Conservation (phyloP, 2,888 invertebrate genomes). For the Leucania comma region DNA sequence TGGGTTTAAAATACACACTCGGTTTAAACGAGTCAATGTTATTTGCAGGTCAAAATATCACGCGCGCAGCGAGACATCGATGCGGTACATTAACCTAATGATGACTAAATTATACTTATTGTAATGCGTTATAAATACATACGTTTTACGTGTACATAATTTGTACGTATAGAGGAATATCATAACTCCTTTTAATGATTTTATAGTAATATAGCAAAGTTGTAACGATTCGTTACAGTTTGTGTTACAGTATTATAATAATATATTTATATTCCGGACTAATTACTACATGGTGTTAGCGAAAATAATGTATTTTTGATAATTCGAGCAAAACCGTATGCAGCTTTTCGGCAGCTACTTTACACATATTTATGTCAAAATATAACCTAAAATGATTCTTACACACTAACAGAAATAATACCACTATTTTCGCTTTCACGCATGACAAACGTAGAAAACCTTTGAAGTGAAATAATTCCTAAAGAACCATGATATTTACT, state of each 20-base stretch:
- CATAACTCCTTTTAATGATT: conserved; percentile 47
- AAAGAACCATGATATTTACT: conserved; percentile 27
- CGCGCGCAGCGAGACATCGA: conserved; percentile 98
- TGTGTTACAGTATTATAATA: conserved; percentile 72
- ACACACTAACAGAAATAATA: conserved; percentile 4
- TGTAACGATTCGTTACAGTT: conserved; percentile 63
- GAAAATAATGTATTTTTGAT: conserved; percentile 48
- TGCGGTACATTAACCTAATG: conserved; percentile 89
- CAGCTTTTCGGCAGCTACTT: conserved; percentile 55
- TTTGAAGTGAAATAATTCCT: conserved; percentile 39
- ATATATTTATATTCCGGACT: conserved; percentile 58
- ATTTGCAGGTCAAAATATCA: conserved; percentile 95
- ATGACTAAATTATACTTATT: conserved; percentile 45
- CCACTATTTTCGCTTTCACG: conserved; percentile 60
- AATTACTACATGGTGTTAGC: conserved; percentile 46
- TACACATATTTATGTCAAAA: not conserved
- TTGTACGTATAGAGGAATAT: conserved; percentile 48
- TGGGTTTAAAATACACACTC: conserved; percentile 54
- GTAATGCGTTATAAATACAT: conserved; percentile 48
- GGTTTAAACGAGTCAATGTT: conserved; percentile 58
- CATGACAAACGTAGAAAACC: conserved; percentile 30
- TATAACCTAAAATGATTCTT: not conserved
- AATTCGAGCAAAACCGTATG: not conserved
- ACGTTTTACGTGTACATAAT: conserved; percentile 48
- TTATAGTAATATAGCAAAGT: conserved; percentile 60